Evolutionary conservation across 2,888 invertebrate genomes (phyloP).

Genomic region (Xanthorhoe spadicearia): DNA sequence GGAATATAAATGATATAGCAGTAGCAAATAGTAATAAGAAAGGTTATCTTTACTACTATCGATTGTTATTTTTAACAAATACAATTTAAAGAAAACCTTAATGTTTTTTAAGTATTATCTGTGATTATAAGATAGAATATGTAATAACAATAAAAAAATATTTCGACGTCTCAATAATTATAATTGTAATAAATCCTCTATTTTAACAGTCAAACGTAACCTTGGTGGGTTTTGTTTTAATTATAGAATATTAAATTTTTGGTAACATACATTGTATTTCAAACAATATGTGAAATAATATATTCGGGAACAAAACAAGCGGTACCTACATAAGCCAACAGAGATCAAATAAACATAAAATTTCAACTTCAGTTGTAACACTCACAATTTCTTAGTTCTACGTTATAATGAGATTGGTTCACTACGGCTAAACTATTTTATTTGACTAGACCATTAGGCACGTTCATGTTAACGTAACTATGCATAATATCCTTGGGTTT

Average conservation of each 20-base stretch:
- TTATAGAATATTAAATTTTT: background rate
- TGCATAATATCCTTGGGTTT: conserved; percentile 70
- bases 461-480: conserved; percentile 64
- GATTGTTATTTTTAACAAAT: too few relatives aligned
- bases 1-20: too few relatives aligned
- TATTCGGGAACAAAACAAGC: conserved; percentile 1
- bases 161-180: too few relatives aligned
- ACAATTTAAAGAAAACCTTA: too few relatives aligned
- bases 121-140: too few relatives aligned
- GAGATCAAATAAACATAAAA: conserved; percentile 30
- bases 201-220: too few relatives aligned
- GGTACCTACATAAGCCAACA: conserved; percentile 5
- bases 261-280: background rate
- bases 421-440: conserved; percentile 50
- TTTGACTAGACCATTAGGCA: conserved; percentile 80
- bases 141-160: too few relatives aligned
- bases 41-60: too few relatives aligned
- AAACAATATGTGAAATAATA: background rate
- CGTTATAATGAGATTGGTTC: conserved; percentile 49
- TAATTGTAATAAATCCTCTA: too few relatives aligned
- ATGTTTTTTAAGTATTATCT: too few relatives aligned
- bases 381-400: conserved; percentile 34
- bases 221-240: background rate
- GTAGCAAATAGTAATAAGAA: too few relatives aligned
- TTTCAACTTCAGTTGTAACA: conserved; percentile 15